Percentiles rank a stretch among this genome's conserved stretches.
These are phyloP conservation scores for Acanthurus tractus DNA, from an alignment of 2,797 vertebrate genomes.

Conservation along the genomic window DNA sequence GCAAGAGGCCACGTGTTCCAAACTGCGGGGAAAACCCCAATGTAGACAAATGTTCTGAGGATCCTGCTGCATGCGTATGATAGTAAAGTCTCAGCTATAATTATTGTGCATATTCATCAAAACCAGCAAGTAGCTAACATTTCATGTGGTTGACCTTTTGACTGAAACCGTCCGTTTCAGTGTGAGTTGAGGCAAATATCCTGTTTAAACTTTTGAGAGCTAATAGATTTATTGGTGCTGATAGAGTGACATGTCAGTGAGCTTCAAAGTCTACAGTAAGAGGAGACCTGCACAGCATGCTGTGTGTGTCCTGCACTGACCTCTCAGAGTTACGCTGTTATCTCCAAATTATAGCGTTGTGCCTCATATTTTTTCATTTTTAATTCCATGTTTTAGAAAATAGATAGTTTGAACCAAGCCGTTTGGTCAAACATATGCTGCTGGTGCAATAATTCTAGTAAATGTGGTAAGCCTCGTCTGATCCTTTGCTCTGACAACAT, in stretches of 20 bases:
- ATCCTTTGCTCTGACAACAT: slow-evolving; percentile 4
- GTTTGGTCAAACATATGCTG: slow-evolving; percentile 8
- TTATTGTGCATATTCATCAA: slow-evolving; percentile 8
- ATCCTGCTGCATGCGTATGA: not conserved
- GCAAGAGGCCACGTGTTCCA: too few relatives aligned
- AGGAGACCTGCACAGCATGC: not conserved
- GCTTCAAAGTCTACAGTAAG: not conserved
- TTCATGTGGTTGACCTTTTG: slow-evolving; percentile 22
- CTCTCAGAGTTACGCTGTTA: not conserved
- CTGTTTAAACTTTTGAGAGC: not conserved
- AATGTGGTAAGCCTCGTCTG: not conserved
- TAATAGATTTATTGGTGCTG: slow-evolving; percentile 1
- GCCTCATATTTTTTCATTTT: slow-evolving; percentile 8
- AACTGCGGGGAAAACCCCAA: too few relatives aligned
- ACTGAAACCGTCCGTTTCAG: not conserved
- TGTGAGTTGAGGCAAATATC: slow-evolving; percentile 1
- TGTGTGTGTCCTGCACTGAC: slow-evolving; percentile 7
- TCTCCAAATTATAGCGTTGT: slow-evolving; percentile 22
- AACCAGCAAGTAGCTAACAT: slow-evolving; percentile 13
- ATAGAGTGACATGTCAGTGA: not conserved
- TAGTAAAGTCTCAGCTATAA: slow-evolving; percentile 37
- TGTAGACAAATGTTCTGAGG: too few relatives aligned
- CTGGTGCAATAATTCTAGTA: not conserved
- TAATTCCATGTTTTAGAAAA: slow-evolving; percentile 16
- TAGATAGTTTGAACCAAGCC: not conserved